Evolutionary conservation across 1,140 invertebrate species (phyloP).

Genomic region (Whitmania pigra): DNA sequence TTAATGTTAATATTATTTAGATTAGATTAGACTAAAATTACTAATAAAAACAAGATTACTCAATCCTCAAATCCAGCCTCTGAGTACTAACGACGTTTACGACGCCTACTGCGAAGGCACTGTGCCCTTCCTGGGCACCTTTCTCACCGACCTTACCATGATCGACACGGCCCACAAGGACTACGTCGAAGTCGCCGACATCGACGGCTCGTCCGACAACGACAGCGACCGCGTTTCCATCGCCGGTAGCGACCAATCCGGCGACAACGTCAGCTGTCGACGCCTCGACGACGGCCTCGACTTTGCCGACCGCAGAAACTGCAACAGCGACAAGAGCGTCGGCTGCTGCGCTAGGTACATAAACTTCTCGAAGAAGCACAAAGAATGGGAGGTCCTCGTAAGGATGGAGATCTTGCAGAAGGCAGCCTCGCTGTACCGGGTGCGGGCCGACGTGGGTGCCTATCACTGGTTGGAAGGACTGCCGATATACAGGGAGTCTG

Average conservation of each 20-base stretch:
- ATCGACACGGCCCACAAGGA: constrained; percentile 94
- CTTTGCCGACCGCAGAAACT: constrained; percentile 31
- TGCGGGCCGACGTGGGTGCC: constrained; percentile 67
- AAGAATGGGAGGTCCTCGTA: constrained; percentile 96
- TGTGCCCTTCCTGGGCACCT: constrained; percentile 94
- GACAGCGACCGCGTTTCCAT: too few relatives aligned
- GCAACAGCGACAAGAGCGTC: constrained; percentile 37
- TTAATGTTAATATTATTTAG: too few relatives aligned
- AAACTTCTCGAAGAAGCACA: constrained; percentile 93
- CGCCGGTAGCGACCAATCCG: too few relatives aligned
- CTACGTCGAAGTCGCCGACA: constrained; percentile 34
- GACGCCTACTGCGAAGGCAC: constrained; percentile 56
- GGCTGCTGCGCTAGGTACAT: constrained; percentile 50
- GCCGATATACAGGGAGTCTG: too few relatives aligned
- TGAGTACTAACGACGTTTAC: constrained; percentile 3
- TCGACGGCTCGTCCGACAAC: too few relatives aligned
- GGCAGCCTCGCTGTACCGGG: constrained; percentile 88
- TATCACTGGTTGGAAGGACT: constrained; percentile 64
- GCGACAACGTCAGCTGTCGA: too few relatives aligned
- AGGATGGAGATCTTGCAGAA: constrained; percentile 81
- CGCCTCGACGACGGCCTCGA: constrained; percentile 38
- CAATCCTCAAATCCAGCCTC: too few relatives aligned
- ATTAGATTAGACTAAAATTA: too few relatives aligned
- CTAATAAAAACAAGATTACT: too few relatives aligned
- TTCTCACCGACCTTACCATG: constrained; percentile 95